phyloP scores from a whole-genome alignment of 92 coral and sea anemone species.

The Micromussa lordhowensis region DNA sequence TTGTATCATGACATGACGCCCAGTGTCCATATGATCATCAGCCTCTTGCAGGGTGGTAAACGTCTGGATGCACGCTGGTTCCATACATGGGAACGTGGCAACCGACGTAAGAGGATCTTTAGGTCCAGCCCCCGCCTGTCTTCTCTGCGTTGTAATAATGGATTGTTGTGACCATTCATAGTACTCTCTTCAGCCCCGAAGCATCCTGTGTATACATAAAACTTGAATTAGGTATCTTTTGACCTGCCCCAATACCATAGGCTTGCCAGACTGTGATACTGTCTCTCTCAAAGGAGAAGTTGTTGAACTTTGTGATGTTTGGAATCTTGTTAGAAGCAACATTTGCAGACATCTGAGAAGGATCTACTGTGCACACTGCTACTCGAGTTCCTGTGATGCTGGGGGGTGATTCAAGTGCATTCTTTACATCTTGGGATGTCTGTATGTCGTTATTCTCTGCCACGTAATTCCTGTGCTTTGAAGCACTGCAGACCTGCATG shows the following conservation, averaged over 20 bases:
- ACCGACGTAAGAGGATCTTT: conserved; percentile 9
- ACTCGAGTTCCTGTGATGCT: conserved; percentile 44
- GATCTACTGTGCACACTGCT: conserved; percentile 47
- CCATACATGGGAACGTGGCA: background rate
- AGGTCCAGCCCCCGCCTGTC: conserved; percentile 6
- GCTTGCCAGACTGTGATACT: conserved; percentile 59
- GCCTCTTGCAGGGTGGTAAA: no score
- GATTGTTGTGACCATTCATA: conserved; percentile 27
- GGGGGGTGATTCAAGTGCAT: conserved; percentile 49
- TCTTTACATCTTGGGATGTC: conserved; percentile 24
- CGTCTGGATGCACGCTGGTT: no score
- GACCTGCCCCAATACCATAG: conserved; percentile 43
- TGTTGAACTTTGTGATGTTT: conserved; percentile 46
- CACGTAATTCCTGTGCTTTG: conserved; percentile 8
- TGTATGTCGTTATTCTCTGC: conserved; percentile 46
- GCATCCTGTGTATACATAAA: conserved; percentile 37
- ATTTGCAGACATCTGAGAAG: conserved; percentile 22
- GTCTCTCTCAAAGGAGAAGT: conserved; percentile 33
- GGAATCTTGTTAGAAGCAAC: conserved; percentile 42
- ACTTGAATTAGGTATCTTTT: conserved; percentile 23
- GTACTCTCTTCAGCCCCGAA: conserved; percentile 48
- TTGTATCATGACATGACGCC: no score
- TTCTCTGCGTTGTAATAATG: conserved; percentile 19
- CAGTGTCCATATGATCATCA: no score
- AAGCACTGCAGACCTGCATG: no score